Percentiles rank a stretch among this genome's conserved stretches.
These are phyloP conservation scores for Rallus crepitans DNA, from an alignment of 2,797 vertebrate genomes.

Conservation along the genomic window DNA sequence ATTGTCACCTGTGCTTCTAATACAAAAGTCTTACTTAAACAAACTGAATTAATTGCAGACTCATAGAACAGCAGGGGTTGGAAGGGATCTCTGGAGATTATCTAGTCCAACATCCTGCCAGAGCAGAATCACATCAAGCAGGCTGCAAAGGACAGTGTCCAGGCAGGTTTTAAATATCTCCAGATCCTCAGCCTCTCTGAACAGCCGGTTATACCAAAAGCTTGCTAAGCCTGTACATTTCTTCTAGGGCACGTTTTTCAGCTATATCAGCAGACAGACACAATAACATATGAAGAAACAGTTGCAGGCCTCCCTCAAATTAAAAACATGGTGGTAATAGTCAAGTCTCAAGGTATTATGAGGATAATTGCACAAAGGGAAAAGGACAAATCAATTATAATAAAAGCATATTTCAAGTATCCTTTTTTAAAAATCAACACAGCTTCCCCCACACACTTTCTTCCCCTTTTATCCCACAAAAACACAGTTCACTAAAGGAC, in stretches of 20 bases:
- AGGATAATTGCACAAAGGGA: neutral
- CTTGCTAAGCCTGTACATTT: neutral
- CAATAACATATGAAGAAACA: neutral
- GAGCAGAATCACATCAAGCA: too few species aligned
- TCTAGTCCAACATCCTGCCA: too few species aligned
- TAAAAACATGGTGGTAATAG: neutral
- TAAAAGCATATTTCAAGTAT: neutral
- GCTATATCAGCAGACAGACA: neutral
- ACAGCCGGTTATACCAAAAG: neutral
- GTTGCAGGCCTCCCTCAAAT: neutral
- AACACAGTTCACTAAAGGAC: neutral
- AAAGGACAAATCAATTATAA: neutral
- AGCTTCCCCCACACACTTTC: neutral
- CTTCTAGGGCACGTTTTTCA: neutral
- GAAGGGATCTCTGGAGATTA: too few species aligned
- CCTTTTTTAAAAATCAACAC: neutral
- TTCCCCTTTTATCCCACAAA: neutral
- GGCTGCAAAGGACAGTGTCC: too few species aligned
- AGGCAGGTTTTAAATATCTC: too few species aligned
- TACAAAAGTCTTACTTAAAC: neutral
- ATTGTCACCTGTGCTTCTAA: neutral
- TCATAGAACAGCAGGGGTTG: too few species aligned
- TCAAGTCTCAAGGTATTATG: neutral
- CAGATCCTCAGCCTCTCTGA: too few species aligned
- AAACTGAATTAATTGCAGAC: neutral